These are phyloP conservation scores for Catostomus latipinnis DNA, from an alignment of 2,797 vertebrate genomes.

Conservation along the genomic window DNA sequence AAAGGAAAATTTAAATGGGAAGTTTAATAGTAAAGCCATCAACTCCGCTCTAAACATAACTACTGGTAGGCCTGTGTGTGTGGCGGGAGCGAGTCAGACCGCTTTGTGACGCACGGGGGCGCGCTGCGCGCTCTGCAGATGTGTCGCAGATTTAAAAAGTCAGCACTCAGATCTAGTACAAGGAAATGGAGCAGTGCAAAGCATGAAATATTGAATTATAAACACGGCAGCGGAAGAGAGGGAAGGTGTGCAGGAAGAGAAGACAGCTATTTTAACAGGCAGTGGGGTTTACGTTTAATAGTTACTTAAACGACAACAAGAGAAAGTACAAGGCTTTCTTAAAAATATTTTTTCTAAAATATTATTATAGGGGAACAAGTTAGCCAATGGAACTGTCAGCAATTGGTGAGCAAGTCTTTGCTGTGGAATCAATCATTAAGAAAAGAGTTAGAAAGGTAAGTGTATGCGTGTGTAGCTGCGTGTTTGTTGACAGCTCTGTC, in stretches of 20 bases:
- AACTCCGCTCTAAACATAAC: not conserved
- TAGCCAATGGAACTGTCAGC: slow-evolving; percentile 93
- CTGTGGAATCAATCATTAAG: slow-evolving; percentile 93
- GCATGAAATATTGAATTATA: slow-evolving; percentile 53
- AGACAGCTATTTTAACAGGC: not conserved
- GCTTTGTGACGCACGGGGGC: slow-evolving; percentile 60
- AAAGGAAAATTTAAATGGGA: not conserved
- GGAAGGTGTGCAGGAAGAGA: slow-evolving; percentile 3
- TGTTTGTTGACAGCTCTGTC: slow-evolving; percentile 4
- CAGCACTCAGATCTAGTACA: slow-evolving; percentile 64
- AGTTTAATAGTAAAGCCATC: not conserved
- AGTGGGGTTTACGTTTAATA: not conserved
- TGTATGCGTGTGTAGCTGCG: not conserved
- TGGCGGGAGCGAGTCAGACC: slow-evolving; percentile 6
- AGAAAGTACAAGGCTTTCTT: not conserved
- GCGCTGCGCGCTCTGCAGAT: slow-evolving; percentile 75
- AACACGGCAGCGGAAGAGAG: slow-evolving; percentile 37
- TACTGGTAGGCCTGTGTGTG: too few species aligned
- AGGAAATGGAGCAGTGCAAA: slow-evolving; percentile 61
- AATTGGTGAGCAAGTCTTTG: slow-evolving; percentile 98
- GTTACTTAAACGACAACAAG: slow-evolving; percentile 29
- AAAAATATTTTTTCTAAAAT: slow-evolving; percentile 1
- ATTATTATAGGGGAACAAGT: slow-evolving; percentile 33
- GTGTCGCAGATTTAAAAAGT: slow-evolving; percentile 88
- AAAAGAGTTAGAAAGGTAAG: slow-evolving; percentile 94